Evolutionary conservation across 2,113 vertebrate species (phyloP).

Genomic region (Mesoclemmys tuberculata): DNA sequence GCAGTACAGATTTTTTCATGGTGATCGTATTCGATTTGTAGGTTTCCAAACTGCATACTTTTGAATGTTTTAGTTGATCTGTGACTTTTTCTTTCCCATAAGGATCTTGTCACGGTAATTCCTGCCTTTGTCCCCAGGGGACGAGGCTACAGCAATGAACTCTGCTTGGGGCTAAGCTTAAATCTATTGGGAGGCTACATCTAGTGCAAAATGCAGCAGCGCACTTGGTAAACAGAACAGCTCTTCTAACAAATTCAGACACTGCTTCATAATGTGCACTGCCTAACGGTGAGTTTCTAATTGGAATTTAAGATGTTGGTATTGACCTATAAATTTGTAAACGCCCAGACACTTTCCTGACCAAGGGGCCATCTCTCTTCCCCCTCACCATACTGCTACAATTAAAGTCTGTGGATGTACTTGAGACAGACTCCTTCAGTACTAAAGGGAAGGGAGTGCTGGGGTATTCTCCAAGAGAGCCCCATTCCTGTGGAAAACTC

Average conservation of each 20-base stretch:
- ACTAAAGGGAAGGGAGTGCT: not conserved
- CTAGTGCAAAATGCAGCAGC: not conserved
- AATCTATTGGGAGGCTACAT: not conserved
- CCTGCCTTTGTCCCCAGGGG: not conserved
- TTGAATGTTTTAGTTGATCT: not conserved
- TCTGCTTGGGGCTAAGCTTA: not conserved
- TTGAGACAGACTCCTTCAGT: not conserved
- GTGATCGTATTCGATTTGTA: not conserved
- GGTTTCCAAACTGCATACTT: not conserved
- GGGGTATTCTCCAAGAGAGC: not conserved
- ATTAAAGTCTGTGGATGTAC: accelerated
- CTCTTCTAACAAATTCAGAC: not conserved
- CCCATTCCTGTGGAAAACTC: not conserved
- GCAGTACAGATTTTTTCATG: not conserved
- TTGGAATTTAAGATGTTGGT: not conserved
- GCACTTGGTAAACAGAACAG: accelerated
- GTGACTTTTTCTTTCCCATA: not conserved
- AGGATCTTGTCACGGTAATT: not conserved
- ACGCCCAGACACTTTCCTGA: accelerated
- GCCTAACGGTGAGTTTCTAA: accelerated
- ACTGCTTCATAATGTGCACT: accelerated
- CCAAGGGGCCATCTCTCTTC: not conserved
- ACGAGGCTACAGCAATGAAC: too few species aligned
- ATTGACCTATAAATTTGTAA: not conserved
- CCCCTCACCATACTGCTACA: accelerated